These are phyloP conservation scores for Rapana venosa DNA, from an alignment of 2,888 invertebrate genomes.

Conservation along the genomic window DNA sequence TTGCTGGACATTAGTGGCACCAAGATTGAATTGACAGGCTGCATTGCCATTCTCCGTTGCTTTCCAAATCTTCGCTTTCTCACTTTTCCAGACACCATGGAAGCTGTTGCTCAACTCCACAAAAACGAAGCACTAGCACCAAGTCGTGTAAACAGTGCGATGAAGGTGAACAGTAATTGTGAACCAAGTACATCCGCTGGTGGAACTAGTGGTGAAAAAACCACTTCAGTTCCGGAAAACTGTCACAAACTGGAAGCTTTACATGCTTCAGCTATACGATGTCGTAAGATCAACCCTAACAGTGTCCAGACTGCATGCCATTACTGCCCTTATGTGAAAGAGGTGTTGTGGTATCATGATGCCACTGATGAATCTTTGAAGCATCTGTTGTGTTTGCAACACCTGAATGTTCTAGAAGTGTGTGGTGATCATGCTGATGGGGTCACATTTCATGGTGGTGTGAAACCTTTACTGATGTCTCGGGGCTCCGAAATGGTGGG, in stretches of 20 bases:
- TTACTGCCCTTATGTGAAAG: slow-evolving; percentile 45
- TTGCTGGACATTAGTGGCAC: slow-evolving; percentile 48
- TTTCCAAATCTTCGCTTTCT: slow-evolving; percentile 39
- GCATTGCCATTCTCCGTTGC: slow-evolving; percentile 38
- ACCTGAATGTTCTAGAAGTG: slow-evolving; percentile 47
- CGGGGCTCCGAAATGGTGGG: slow-evolving; percentile 45
- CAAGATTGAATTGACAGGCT: slow-evolving; percentile 42
- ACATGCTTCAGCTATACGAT: slow-evolving; percentile 48
- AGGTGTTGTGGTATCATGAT: slow-evolving; percentile 42
- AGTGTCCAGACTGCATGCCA: slow-evolving; percentile 44
- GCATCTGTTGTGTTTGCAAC: slow-evolving; percentile 43
- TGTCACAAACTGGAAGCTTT: slow-evolving; percentile 43
- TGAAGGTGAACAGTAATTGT: not conserved
- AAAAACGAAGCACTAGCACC: not conserved
- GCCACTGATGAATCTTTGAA: slow-evolving; percentile 35
- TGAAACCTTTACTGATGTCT: slow-evolving; percentile 51
- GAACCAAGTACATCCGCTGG: not conserved
- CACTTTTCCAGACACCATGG: slow-evolving; percentile 42
- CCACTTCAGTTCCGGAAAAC: not conserved
- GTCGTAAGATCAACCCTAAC: slow-evolving; percentile 36
- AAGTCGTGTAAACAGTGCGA: not conserved
- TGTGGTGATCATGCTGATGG: slow-evolving; percentile 47
- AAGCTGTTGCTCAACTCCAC: slow-evolving; percentile 44
- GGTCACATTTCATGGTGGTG: slow-evolving; percentile 55
- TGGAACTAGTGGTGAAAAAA: not conserved